A percentile compares a stretch with the other conserved stretches of the same genome.
Conservation (phyloP, 2,797 vertebrate genomes). For the Etheostoma nigrum region DNA sequence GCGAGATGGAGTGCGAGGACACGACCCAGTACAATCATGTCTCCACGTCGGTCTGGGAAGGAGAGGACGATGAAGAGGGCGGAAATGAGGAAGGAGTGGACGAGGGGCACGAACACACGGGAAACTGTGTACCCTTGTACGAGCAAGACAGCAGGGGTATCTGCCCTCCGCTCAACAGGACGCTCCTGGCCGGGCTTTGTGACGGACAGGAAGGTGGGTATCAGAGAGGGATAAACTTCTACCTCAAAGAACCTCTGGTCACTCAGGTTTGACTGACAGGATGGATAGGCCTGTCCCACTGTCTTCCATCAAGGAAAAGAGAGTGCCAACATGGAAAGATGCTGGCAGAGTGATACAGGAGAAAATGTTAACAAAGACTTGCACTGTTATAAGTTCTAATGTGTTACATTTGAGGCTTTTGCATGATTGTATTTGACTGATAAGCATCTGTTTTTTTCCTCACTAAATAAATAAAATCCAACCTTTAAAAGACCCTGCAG, state of each 20-base stretch:
- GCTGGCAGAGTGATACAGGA: neutral
- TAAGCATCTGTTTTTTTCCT: neutral
- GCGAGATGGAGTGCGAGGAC: slow-evolving; percentile 89
- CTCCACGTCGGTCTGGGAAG: slow-evolving; percentile 85
- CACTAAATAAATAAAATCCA: neutral
- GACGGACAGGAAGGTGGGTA: slow-evolving; percentile 56
- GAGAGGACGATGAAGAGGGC: slow-evolving; percentile 43
- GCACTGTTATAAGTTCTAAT: neutral
- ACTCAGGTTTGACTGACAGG: slow-evolving; percentile 86
- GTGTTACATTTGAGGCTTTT: slow-evolving; percentile 18
- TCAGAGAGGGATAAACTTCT: slow-evolving; percentile 57
- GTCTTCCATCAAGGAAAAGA: neutral
- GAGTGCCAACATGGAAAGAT: neutral
- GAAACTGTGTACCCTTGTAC: slow-evolving; percentile 75
- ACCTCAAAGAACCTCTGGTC: slow-evolving; percentile 78
- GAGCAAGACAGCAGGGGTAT: slow-evolving; percentile 60
- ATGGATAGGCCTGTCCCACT: neutral
- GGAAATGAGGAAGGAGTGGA: slow-evolving; percentile 50
- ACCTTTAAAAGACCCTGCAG: neutral
- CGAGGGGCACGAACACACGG: slow-evolving; percentile 62
- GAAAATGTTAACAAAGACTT: slow-evolving; percentile 18
- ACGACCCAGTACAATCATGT: slow-evolving; percentile 85
- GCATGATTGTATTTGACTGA: slow-evolving; percentile 15
- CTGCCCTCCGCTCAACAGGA: slow-evolving; percentile 76
- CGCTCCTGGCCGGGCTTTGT: slow-evolving; percentile 81